These are phyloP conservation scores for Mastacembelus armatus DNA, from an alignment of 2,797 vertebrate genomes.

Conservation along the genomic window DNA sequence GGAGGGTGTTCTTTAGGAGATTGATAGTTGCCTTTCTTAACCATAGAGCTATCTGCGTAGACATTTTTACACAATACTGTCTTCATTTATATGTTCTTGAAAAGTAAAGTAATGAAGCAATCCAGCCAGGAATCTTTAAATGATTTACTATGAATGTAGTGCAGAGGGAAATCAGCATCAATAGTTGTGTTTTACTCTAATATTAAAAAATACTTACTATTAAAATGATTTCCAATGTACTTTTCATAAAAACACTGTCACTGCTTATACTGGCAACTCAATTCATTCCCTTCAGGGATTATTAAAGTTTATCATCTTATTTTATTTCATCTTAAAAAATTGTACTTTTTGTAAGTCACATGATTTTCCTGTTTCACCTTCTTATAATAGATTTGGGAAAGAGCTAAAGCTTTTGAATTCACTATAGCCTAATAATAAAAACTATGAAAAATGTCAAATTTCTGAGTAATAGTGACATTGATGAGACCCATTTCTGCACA, in stretches of 20 bases:
- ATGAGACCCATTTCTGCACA: not conserved
- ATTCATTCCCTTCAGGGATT: no score
- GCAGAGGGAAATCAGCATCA: constrained; percentile 16
- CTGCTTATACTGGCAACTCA: no score
- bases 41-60: constrained; percentile 51
- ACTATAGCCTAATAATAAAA: no score
- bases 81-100: constrained; percentile 46
- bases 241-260: no score
- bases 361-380: no score
- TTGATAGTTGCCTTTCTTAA: constrained; percentile 67
- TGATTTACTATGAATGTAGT: constrained; percentile 1
- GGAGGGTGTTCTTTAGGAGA: constrained; percentile 60
- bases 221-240: no score
- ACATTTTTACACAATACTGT: constrained; percentile 58
- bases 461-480: not conserved
- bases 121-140: constrained; percentile 40
- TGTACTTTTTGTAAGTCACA: no score
- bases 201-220: no score
- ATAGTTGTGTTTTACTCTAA: not conserved
- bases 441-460: not conserved
- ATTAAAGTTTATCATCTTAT: no score
- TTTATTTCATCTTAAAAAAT: no score
- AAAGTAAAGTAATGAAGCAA: constrained; percentile 41
- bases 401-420: no score
- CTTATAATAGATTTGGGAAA: no score